phyloP scores from a whole-genome alignment of 64 coral and sea anemone genomes.

The Astreopora myriophthalma region DNA sequence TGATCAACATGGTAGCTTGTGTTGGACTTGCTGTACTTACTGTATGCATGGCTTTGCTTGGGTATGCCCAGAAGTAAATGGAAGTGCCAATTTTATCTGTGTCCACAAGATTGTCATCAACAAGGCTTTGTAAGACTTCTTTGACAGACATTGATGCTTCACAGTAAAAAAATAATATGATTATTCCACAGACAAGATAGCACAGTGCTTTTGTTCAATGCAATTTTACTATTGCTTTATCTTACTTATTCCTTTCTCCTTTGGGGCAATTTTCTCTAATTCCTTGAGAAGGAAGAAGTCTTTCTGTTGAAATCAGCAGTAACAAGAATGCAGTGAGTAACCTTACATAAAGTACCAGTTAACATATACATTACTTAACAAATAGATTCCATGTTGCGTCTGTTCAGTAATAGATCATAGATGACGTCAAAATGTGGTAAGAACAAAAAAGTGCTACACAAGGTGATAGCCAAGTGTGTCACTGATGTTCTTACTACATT shows the following conservation, averaged over 20 bases:
- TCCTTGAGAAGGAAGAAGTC: constrained; percentile 99
- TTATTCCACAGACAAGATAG: neutral
- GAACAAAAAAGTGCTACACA: too few species aligned
- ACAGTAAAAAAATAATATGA: neutral
- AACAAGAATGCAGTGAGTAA: neutral
- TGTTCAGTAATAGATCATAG: too few species aligned
- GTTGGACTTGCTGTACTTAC: constrained; percentile 19
- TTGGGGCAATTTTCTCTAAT: constrained; percentile 97
- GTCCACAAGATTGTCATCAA: constrained; percentile 94
- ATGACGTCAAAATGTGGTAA: too few species aligned
- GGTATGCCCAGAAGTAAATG: constrained; percentile 96
- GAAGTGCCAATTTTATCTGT: constrained; percentile 99
- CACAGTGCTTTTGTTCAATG: neutral
- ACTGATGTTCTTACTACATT: too few species aligned
- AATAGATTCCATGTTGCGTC: too few species aligned
- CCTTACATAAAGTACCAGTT: too few species aligned
- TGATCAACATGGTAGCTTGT: neutral
- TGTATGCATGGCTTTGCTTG: constrained; percentile 97
- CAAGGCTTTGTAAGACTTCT: constrained; percentile 93
- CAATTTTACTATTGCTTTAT: neutral
- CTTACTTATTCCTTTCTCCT: constrained; percentile 99
- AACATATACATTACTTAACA: too few species aligned
- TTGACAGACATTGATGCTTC: constrained; percentile 96
- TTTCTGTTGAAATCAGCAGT: constrained; percentile 66
- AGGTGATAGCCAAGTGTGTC: too few species aligned